Conservation (phyloP, 1,140 invertebrate species). For the Aphis craccivora region DNA sequence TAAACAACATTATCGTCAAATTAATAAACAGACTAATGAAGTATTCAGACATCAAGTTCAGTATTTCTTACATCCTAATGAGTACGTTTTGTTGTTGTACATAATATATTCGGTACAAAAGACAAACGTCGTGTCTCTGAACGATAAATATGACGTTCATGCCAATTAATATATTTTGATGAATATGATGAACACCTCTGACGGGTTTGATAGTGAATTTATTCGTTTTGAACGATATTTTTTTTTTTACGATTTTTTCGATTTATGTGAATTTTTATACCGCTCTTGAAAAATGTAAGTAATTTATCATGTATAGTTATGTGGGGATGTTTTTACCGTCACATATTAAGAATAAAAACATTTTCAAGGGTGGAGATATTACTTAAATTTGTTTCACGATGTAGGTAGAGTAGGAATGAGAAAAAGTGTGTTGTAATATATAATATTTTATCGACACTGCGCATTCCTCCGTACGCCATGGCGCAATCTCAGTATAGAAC, state of each 20-base stretch:
- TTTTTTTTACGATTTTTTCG: not conserved
- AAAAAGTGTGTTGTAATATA: not conserved
- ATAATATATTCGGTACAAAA: not conserved
- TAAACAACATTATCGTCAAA: not conserved
- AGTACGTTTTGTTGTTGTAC: constrained; percentile 8
- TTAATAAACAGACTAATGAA: not conserved
- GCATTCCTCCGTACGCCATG: not conserved
- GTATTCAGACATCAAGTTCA: not conserved
- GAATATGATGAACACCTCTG: not conserved
- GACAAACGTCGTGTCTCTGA: not conserved
- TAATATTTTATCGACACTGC: not conserved
- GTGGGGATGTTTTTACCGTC: not conserved
- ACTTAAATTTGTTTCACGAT: not conserved
- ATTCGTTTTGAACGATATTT: not conserved
- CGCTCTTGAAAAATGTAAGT: not conserved
- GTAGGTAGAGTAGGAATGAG: not conserved
- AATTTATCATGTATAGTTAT: constrained; percentile 1
- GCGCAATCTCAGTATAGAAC: not conserved
- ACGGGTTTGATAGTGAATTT: not conserved
- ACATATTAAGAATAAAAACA: not conserved
- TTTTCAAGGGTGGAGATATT: not conserved
- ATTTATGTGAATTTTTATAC: constrained; percentile 1
- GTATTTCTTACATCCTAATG: not conserved
- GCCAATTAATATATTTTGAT: not conserved
- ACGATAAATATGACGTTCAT: not conserved